phyloP scores from a whole-genome alignment of 2,888 invertebrate genomes.

The Netelia virgata region DNA sequence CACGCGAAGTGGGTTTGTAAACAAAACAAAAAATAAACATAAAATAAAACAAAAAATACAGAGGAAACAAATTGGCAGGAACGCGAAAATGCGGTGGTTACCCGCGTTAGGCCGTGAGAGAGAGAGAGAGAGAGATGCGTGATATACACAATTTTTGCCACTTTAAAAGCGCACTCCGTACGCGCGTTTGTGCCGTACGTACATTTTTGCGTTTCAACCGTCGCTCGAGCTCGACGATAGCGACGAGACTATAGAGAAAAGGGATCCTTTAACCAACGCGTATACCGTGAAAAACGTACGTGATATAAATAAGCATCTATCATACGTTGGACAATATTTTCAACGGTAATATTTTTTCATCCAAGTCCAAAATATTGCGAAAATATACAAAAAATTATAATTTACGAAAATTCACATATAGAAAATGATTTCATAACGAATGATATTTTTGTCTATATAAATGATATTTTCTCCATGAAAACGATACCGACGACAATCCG shows the following conservation, averaged over 20 bases:
- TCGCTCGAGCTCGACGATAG: conserved; percentile 8
- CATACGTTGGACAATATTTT: too few relatives aligned
- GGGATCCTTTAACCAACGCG: conserved; percentile 9
- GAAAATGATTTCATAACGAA: too few relatives aligned
- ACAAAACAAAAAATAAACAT: conserved; percentile 50
- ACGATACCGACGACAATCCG: neutral
- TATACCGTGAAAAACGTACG: neutral
- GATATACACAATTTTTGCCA: conserved; percentile 9
- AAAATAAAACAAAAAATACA: conserved; percentile 34
- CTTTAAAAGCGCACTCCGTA: neutral
- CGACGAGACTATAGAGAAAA: conserved; percentile 10
- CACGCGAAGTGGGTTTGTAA: conserved; percentile 62
- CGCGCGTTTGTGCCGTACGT: neutral
- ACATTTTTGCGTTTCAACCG: conserved; percentile 8
- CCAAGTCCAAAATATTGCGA: too few relatives aligned
- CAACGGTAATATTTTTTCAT: too few relatives aligned
- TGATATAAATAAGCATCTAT: neutral
- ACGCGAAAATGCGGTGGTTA: conserved; percentile 29
- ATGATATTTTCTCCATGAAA: too few relatives aligned
- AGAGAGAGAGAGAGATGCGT: neutral
- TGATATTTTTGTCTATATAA: too few relatives aligned
- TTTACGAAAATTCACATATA: too few relatives aligned
- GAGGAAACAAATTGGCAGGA: conserved; percentile 25
- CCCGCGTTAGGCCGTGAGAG: conserved; percentile 23
- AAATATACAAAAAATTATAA: too few relatives aligned